Evolutionary conservation across 2,113 vertebrate species (phyloP).

Genomic region (Podocnemis expansa): DNA sequence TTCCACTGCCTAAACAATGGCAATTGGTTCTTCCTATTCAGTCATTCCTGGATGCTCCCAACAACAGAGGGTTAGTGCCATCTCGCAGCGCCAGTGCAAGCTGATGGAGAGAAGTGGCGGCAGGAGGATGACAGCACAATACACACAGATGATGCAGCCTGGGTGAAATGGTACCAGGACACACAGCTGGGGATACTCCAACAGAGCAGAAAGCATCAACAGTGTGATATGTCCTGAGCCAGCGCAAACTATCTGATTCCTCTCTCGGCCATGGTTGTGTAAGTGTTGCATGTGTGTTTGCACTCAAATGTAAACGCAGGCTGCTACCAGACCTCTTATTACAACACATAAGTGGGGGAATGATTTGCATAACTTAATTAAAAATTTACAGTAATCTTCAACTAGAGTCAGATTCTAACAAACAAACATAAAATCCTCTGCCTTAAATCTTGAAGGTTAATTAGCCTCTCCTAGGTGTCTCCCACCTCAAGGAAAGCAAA

Average conservation of each 20-base stretch:
- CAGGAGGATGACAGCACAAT: background rate
- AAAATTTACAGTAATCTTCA: conserved; percentile 33
- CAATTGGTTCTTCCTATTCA: background rate
- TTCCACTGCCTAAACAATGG: background rate
- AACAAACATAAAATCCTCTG: background rate
- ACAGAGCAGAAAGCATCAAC: background rate
- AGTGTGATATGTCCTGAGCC: background rate
- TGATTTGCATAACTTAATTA: conserved; percentile 37
- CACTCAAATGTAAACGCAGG: background rate
- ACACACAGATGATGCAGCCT: background rate
- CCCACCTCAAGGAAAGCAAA: background rate
- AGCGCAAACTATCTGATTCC: background rate
- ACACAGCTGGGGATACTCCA: background rate
- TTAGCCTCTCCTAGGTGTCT: background rate
- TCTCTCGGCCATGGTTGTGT: background rate
- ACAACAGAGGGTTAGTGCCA: background rate
- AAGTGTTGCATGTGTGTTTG: background rate
- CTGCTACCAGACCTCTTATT: conserved; percentile 18
- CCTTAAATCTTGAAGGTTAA: background rate
- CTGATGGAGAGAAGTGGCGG: background rate
- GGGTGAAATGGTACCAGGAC: background rate
- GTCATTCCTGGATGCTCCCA: background rate
- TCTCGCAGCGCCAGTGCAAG: background rate
- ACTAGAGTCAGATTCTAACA: background rate
- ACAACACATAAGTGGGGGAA: conserved; percentile 16